phyloP scores from a whole-genome alignment of 2,888 invertebrate genomes.

The Metellina segmentata region DNA sequence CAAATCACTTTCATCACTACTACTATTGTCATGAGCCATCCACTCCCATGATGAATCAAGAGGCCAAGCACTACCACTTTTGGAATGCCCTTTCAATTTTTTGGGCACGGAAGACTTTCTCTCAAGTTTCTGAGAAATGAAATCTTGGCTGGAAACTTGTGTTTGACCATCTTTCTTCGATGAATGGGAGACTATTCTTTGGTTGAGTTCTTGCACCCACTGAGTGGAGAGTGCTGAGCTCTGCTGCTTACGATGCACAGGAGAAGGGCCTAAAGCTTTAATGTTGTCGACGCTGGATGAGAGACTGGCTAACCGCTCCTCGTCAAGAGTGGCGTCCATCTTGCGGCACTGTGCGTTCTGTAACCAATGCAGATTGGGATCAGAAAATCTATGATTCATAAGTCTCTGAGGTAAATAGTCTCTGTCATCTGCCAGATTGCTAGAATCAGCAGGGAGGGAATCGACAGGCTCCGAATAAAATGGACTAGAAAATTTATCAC shows the following conservation, averaged over 20 bases:
- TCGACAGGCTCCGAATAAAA: conserved; percentile 95
- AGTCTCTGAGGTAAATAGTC: conserved; percentile 52
- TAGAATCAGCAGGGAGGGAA: conserved; percentile 81
- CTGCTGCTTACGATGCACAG: conserved; percentile 42
- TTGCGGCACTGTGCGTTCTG: conserved; percentile 58
- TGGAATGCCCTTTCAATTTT: conserved; percentile 78
- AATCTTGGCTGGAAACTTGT: conserved; percentile 63
- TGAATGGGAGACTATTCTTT: conserved; percentile 47
- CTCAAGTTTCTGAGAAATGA: conserved; percentile 26
- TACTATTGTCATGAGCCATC: conserved; percentile 84
- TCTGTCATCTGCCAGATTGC: conserved; percentile 6
- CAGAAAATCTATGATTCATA: conserved; percentile 77
- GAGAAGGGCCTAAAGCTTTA: conserved; percentile 68
- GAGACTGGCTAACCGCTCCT: conserved; percentile 68
- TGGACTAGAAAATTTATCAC: conserved; percentile 85
- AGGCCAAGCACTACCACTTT: conserved; percentile 85
- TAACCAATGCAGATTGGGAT: conserved; percentile 77
- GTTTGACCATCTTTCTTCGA: conserved; percentile 67
- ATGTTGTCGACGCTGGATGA: conserved; percentile 78
- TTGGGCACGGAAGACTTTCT: conserved; percentile 52
- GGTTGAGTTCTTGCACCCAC: conserved; percentile 70
- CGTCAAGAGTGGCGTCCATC: conserved; percentile 56
- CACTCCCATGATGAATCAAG: conserved; percentile 95
- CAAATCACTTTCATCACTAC: conserved; percentile 53
- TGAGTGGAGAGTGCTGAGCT: conserved; percentile 45